phyloP scores from a whole-genome alignment of 1,140 invertebrate species.

The Mesaphorura yosii region DNA sequence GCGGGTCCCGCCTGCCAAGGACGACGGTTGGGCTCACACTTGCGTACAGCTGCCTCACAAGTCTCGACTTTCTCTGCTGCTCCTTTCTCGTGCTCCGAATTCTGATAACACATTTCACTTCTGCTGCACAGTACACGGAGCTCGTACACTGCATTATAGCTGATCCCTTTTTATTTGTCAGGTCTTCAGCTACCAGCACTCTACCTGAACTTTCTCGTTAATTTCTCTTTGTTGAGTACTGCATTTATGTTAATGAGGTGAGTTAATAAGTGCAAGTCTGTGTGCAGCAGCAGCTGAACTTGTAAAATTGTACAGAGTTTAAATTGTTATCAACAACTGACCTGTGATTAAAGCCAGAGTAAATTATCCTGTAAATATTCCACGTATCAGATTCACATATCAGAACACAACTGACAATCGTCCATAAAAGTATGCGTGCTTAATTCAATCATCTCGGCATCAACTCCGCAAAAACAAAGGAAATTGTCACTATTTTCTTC shows the following conservation, averaged over 20 bases:
- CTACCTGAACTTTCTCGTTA: neutral
- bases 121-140: too few species aligned
- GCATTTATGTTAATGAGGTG: too few species aligned
- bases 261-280: too few species aligned
- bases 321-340: too few species aligned
- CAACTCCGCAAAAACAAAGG: neutral
- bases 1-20: conserved; percentile 9
- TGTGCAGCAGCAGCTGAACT: too few species aligned
- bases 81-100: neutral
- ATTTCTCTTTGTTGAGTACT: neutral
- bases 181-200: neutral
- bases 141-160: neutral
- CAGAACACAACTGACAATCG: neutral
- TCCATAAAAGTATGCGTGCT: neutral
- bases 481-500: neutral
- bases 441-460: neutral
- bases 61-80: neutral
- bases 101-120: neutral
- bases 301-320: too few species aligned
- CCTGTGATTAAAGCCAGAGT: neutral
- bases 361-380: neutral
- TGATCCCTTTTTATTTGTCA: neutral
- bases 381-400: neutral
- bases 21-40: conserved; percentile 16
- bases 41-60: neutral